Base-by-base conservation (phyloP, 2,888 invertebrate genomes). In the Galerucella pusilla region DNA sequence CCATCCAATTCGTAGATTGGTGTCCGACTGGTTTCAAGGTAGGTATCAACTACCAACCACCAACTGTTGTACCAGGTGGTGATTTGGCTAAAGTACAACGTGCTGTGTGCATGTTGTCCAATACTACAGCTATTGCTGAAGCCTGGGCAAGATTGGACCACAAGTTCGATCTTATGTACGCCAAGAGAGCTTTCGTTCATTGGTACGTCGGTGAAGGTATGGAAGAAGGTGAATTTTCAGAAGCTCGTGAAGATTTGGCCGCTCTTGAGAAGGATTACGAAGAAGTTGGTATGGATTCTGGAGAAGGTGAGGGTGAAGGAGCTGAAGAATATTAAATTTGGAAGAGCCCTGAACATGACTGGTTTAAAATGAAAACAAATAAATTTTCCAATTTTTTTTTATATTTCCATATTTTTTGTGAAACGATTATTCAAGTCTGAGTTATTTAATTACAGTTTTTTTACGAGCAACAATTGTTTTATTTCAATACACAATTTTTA, bases 81-180 rank as follows among this genome's bases (percentile, higher is more conserved):
- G 97, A 97, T 88, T 88, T 96, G 88, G 97, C 97, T 79, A 97
- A 97, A 90, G 97, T 97, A 49, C 96, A 97, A 88, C 94, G 98
- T 84, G 97, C 97, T 80, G 97, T 98, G 35, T 98, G 98, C 93
- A 98, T 98, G 97, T 97, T 98, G 91, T 97, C 96, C 87, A 98
- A 98, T 91, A 98, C 97, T 80, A 98, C 97, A 10, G 87, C 98
- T 83, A 97, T 98, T 87, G 97, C 97, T 25, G 97, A 98, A 88
- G 97, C 98, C 59, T 98, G 97, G 97, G 97, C 97, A 28, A 94
- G 97, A 85, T 91, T 98, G 78, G 97, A 98, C 89, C 97, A 96
- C 88, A 98, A 98, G 87, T 97, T 98, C 87, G 97, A 98, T 88
- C 89, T 98, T 83, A 97, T 98, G 97, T 98, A 96, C 88, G 96